phyloP scores from a whole-genome alignment of 2,113 vertebrate genomes.

The Promerops cafer region DNA sequence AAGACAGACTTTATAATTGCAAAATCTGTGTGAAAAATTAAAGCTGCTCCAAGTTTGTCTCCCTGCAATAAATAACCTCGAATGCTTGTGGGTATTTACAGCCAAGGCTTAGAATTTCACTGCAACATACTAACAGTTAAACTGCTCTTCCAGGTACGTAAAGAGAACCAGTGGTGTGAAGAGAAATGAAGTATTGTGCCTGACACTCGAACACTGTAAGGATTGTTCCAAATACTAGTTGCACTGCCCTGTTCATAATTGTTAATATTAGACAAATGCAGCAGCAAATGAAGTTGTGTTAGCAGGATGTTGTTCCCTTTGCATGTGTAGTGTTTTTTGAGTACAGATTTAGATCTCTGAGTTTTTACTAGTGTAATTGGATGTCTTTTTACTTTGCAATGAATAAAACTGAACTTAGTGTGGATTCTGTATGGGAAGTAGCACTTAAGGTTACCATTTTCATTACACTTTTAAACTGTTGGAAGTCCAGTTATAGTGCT shows the following conservation, averaged over 20 bases:
- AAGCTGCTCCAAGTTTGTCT: background rate
- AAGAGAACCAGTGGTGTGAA: conserved; percentile 99
- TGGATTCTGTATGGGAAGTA: conserved; percentile 68
- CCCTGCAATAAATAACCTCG: background rate
- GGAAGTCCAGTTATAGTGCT: conserved; percentile 67
- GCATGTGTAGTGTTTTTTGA: conserved; percentile 75
- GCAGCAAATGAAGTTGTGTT: conserved; percentile 77
- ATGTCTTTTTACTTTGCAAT: conserved; percentile 69
- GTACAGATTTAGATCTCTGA: conserved; percentile 62
- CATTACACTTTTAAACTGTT: conserved; percentile 40
- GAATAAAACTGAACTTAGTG: conserved; percentile 73
- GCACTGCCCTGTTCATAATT: conserved; percentile 99
- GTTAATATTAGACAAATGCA: conserved; percentile 92
- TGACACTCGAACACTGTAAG: conserved; percentile 83
- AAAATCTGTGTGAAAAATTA: background rate
- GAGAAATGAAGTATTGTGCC: conserved; percentile 85
- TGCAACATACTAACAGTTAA: background rate
- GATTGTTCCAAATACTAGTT: conserved; percentile 88
- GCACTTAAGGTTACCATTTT: conserved; percentile 62
- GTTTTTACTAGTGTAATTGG: conserved; percentile 71
- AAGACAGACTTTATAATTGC: background rate
- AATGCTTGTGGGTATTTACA: background rate
- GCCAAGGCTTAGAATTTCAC: background rate
- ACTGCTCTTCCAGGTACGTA: conserved; percentile 86
- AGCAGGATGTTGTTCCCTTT: conserved; percentile 82